Conservation (phyloP, 2,888 invertebrate genomes). For the Caenorhabditis sp. region DNA sequence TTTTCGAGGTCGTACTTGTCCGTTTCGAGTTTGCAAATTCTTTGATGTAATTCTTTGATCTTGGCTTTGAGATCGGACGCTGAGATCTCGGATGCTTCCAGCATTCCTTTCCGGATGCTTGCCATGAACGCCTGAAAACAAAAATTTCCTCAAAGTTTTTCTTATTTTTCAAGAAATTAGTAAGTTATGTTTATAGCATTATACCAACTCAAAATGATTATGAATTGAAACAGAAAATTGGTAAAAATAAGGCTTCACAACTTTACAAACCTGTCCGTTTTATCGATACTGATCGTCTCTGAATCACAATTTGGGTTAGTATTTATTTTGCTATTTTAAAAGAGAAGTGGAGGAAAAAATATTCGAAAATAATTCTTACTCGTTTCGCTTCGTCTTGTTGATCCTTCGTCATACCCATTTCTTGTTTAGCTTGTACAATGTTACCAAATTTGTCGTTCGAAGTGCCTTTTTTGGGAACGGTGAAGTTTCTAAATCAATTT, state of each 20-base stretch:
- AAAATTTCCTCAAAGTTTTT: not conserved
- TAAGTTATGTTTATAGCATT: not conserved
- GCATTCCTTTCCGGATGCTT: conserved; percentile 47
- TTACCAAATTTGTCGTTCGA: conserved; percentile 74
- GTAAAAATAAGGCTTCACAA: not conserved
- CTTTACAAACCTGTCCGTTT: not conserved
- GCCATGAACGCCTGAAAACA: conserved; percentile 44
- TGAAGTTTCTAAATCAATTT: conserved; percentile 43
- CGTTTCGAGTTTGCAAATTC: conserved; percentile 68
- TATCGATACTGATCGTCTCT: not conserved
- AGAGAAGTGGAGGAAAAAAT: not conserved
- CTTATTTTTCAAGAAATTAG: not conserved
- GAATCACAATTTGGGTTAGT: not conserved
- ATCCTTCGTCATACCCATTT: conserved; percentile 98
- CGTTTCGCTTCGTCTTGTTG: conserved; percentile 95
- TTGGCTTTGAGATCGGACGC: conserved; percentile 59
- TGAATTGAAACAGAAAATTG: not conserved
- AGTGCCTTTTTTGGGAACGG: conserved; percentile 61
- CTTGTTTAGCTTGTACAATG: conserved; percentile 88
- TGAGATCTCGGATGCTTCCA: conserved; percentile 37
- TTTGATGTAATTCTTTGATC: conserved; percentile 67
- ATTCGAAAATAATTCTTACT: conserved; percentile 21
- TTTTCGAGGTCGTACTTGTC: conserved; percentile 70
- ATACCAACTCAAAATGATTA: not conserved
- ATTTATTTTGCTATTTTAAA: not conserved